Evolutionary conservation across 1,140 invertebrate genomes (phyloP).

Genomic region (Gryllus bimaculatus): DNA sequence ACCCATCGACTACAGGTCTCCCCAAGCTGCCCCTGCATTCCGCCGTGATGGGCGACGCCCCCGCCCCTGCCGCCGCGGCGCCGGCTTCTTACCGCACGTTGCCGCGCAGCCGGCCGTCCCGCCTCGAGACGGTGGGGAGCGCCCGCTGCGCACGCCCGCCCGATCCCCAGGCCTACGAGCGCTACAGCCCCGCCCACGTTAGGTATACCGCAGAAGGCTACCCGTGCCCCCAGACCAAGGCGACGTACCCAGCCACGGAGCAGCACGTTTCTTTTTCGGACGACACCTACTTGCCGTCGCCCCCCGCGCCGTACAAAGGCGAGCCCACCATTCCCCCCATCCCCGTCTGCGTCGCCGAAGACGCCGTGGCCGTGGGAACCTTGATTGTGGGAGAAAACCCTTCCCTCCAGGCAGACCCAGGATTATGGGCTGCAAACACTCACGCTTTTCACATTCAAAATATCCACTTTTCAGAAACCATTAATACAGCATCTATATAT

Average conservation of each 20-base stretch:
- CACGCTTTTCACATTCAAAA: too few species aligned
- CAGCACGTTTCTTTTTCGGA: constrained; percentile 40
- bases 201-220: constrained; percentile 71
- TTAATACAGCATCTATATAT: not conserved
- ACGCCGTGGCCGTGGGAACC: too few species aligned
- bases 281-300: constrained; percentile 54
- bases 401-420: too few species aligned
- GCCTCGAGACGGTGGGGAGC: constrained; percentile 35
- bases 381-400: too few species aligned
- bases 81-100: constrained; percentile 55
- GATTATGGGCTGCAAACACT: too few species aligned
- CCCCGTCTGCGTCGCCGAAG: not conserved
- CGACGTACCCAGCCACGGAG: constrained; percentile 32
- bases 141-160: constrained; percentile 19
- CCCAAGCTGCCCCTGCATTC: constrained; percentile 46
- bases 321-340: constrained; percentile 13
- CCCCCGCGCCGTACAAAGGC: constrained; percentile 39
- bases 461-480: too few species aligned
- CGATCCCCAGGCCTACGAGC: constrained; percentile 49
- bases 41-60: constrained; percentile 31
- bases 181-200: constrained; percentile 47
- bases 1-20: constrained; percentile 70
- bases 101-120: constrained; percentile 54
- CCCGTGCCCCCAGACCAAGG: constrained; percentile 42
- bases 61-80: constrained; percentile 32